Evolutionary conservation across 2,888 invertebrate species (phyloP).

Genomic region (Mythimna pallens): DNA sequence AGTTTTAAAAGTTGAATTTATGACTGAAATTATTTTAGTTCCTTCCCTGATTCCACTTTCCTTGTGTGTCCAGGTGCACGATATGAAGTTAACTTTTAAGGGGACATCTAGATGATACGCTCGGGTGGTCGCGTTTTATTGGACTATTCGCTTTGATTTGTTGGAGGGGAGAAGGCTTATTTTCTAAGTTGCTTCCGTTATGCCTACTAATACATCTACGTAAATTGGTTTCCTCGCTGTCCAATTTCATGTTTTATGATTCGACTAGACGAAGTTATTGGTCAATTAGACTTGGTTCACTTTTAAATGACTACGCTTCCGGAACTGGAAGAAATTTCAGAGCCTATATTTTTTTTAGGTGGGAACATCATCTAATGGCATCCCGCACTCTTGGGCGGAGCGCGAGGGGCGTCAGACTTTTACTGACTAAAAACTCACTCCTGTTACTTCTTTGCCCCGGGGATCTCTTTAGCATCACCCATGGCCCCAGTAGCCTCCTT

Average conservation of each 20-base stretch:
- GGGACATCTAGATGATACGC: slow-evolving; percentile 75
- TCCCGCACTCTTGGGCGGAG: too few species aligned
- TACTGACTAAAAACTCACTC: too few species aligned
- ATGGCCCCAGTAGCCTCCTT: too few species aligned
- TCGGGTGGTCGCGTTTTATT: slow-evolving; percentile 79
- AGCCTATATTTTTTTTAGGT: background rate
- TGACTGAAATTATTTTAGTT: slow-evolving; percentile 87
- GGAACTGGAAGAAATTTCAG: background rate
- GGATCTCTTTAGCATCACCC: too few species aligned
- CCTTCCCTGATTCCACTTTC: slow-evolving; percentile 84
- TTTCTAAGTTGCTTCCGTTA: slow-evolving; percentile 55
- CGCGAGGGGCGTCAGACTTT: too few species aligned
- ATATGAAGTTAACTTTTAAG: slow-evolving; percentile 82
- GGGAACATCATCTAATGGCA: too few species aligned
- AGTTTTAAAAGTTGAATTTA: slow-evolving; percentile 90
- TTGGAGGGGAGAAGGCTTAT: slow-evolving; percentile 69
- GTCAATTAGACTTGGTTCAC: background rate
- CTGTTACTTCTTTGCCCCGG: too few species aligned
- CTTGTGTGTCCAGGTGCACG: slow-evolving; percentile 85
- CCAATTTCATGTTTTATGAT: slow-evolving; percentile 21
- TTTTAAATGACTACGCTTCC: too few species aligned
- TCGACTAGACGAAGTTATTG: background rate
- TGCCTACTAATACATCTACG: slow-evolving; percentile 10
- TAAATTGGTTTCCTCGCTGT: slow-evolving; percentile 28
- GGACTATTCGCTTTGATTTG: slow-evolving; percentile 80